These are phyloP conservation scores for Xiphorhynchus elegans DNA, from an alignment of 2,113 vertebrate genomes.

Conservation along the genomic window DNA sequence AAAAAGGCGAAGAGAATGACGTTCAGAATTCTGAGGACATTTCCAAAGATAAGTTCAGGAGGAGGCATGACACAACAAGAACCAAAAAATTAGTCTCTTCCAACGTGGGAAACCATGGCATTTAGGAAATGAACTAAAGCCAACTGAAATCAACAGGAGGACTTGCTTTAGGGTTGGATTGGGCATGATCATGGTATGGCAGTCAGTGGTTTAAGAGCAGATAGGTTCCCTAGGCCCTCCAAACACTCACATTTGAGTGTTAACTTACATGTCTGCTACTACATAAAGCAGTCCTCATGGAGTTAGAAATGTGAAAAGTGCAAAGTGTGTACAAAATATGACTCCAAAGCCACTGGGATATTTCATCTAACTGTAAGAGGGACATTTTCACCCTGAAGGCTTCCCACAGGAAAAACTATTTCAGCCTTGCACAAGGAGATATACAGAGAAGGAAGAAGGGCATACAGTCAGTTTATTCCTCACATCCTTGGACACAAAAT, in stretches of 20 bases:
- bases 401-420: background rate
- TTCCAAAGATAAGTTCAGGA: constrained; percentile 57
- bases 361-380: background rate
- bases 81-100: background rate
- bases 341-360: background rate
- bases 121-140: background rate
- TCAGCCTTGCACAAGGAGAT: background rate
- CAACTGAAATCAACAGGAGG: background rate
- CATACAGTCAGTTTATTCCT: background rate
- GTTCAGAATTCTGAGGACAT: constrained; percentile 66
- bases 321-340: background rate
- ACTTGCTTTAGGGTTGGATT: background rate
- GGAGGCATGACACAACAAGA: background rate
- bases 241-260: background rate
- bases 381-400: background rate
- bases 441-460: background rate
- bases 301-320: background rate
- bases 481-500: background rate
- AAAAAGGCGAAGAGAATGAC: constrained; percentile 56
- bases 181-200: rapidly evolving
- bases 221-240: background rate
- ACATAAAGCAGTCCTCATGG: background rate
- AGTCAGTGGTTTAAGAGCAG: background rate
- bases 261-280: background rate
- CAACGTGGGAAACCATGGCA: background rate